Base-by-base conservation (phyloP, 2,888 invertebrate species). In the Rapana venosa region DNA sequence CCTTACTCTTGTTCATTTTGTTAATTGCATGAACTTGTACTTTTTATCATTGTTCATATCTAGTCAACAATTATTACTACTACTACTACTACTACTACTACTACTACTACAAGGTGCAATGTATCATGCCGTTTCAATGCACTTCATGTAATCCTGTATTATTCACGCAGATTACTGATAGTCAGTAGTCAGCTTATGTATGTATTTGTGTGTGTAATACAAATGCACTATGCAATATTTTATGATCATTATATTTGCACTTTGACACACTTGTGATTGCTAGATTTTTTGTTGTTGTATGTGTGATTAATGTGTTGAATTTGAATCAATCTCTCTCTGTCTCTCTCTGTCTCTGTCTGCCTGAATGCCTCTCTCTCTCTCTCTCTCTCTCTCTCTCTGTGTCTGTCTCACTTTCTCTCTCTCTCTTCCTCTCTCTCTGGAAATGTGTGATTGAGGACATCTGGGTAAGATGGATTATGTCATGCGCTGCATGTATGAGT, bases 71-170 rank as follows among this genome's bases (percentile, higher is more conserved):
- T 61, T 20, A 79, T 32, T 32, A 79, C 20, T 35, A n/a, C n/a
- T n/a, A n/a, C n/a, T n/a, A n/a, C n/a, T n/a, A n/a, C n/a, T n/a
- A n/a, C n/a, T n/a, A n/a, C n/a, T n/a, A n/a, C n/a, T n/a, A n/a
- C n/a, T n/a, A n/a, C n/a, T 47, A 47, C 2, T 47, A 26, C 66
- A 66, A 26, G 8, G 47, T 83, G 81, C 81, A 83, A 11, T 83
- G 81, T 85, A 58, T 47, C 47, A 47, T 85, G 84, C 84, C 58
- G 84, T 30, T 56, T 85, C 84, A 85, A 85, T 85, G 84, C 84
- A 85, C 30, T 85, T 36, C 58, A 85, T 85, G n/a, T 85, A 32
- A 58, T 58, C 84, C 17, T 85, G 84, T 56, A 30, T 58, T 58
- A 15, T 30, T 58, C 56, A 56, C 30, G 84, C 58, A 85, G 58